A percentile compares a stretch with the other conserved stretches of the same genome.
These are phyloP conservation scores for Meganola albula DNA, from an alignment of 2,888 invertebrate species.

Conservation along the genomic window DNA sequence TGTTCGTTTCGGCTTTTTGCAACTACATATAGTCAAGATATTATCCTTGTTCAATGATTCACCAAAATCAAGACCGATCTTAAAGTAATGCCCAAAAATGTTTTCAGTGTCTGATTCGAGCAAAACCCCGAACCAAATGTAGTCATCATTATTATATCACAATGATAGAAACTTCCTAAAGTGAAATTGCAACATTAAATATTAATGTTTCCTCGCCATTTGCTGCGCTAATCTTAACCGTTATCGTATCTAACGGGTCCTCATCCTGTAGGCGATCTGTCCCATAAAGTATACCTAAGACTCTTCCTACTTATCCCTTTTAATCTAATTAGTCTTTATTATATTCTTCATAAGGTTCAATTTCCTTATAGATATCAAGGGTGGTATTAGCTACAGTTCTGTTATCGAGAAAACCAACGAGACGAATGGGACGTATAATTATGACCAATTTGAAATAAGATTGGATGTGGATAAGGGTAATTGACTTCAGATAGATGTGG, in stretches of 20 bases:
- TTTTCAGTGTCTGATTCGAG: too few relatives aligned
- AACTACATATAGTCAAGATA: too few relatives aligned
- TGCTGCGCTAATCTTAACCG: conserved; percentile 36
- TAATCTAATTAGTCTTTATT: not conserved
- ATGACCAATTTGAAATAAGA: conserved; percentile 28
- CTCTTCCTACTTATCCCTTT: not conserved
- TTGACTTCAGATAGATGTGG: conserved; percentile 18
- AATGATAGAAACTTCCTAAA: conserved; percentile 16
- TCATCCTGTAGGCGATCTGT: conserved; percentile 39
- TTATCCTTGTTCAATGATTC: too few relatives aligned
- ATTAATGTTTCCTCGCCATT: conserved; percentile 18
- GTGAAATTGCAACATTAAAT: conserved; percentile 18
- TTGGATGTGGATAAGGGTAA: conserved; percentile 27
- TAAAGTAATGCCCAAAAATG: too few relatives aligned
- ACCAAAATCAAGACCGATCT: too few relatives aligned
- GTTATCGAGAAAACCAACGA: too few relatives aligned
- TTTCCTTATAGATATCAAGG: too few relatives aligned
- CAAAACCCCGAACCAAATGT: too few relatives aligned
- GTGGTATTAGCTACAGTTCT: too few relatives aligned
- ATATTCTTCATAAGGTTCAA: conserved; percentile 12
- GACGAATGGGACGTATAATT: conserved; percentile 42
- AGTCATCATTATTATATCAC: conserved; percentile 4
- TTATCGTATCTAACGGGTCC: conserved; percentile 49
- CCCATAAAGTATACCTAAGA: conserved; percentile 26
- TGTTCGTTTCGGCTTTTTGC: too few relatives aligned